phyloP scores from a whole-genome alignment of 2,797 vertebrate genomes.

The Selene dorsalis region DNA sequence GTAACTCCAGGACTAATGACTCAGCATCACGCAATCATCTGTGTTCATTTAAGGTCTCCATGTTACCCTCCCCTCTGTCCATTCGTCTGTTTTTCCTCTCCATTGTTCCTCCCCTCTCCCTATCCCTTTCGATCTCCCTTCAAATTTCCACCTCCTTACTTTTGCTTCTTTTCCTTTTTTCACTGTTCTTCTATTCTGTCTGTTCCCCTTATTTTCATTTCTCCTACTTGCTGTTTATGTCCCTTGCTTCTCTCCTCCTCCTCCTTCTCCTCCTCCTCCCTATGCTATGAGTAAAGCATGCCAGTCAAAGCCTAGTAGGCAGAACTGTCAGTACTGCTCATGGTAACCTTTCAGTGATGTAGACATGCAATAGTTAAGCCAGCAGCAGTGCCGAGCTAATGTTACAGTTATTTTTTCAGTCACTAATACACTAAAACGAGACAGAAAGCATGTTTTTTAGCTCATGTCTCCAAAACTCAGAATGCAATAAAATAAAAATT shows the following conservation, averaged over 20 bases:
- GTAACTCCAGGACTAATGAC: constrained; percentile 72
- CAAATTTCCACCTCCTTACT: constrained; percentile 1
- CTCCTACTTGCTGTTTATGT: constrained; percentile 39
- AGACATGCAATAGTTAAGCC: constrained; percentile 81
- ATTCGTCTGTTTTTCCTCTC: not conserved
- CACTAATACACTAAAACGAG: no score
- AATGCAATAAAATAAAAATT: no score
- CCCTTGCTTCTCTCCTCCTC: constrained; percentile 7
- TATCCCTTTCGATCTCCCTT: not conserved
- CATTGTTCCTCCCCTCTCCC: not conserved
- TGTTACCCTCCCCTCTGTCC: constrained; percentile 18
- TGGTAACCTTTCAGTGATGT: constrained; percentile 81
- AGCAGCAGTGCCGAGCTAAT: constrained; percentile 71
- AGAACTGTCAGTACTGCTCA: constrained; percentile 82
- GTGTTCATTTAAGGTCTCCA: constrained; percentile 47
- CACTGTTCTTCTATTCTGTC: constrained; percentile 29
- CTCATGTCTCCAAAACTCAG: no score
- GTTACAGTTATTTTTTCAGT: constrained; percentile 7
- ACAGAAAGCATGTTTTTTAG: no score
- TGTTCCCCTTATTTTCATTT: constrained; percentile 29
- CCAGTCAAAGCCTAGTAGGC: constrained; percentile 78
- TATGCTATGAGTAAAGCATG: constrained; percentile 70
- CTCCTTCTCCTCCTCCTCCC: constrained; percentile 35
- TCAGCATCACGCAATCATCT: constrained; percentile 59
- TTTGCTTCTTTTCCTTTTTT: constrained; percentile 2